These are phyloP conservation scores for Platyura marginata DNA, from an alignment of 1,140 invertebrate genomes.

Conservation along the genomic window DNA sequence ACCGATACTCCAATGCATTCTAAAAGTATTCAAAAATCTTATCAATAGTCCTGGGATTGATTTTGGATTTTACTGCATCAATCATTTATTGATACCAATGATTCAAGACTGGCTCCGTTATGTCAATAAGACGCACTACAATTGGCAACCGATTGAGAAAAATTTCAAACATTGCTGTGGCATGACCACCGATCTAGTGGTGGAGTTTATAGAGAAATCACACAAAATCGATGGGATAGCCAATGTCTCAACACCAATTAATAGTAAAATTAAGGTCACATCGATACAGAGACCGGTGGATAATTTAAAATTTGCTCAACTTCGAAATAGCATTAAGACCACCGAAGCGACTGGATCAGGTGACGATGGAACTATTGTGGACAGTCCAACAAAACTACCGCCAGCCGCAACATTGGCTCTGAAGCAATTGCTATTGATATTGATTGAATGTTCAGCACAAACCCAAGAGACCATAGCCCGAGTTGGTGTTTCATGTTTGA, in stretches of 20 bases:
- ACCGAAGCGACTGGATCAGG: slow-evolving; percentile 16
- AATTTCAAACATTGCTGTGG: slow-evolving; percentile 90
- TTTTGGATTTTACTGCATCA: slow-evolving; percentile 78
- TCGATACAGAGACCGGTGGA: slow-evolving; percentile 19
- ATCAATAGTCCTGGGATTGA: slow-evolving; percentile 57
- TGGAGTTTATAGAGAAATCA: slow-evolving; percentile 43
- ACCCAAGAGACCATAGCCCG: slow-evolving; percentile 72
- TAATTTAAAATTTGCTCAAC: slow-evolving; percentile 19
- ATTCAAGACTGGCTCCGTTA: slow-evolving; percentile 78
- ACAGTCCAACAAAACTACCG: slow-evolving; percentile 21
- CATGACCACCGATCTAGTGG: slow-evolving; percentile 75
- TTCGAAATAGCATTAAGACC: slow-evolving; percentile 22
- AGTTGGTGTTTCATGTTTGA: slow-evolving; percentile 80
- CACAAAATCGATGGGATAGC: slow-evolving; percentile 11
- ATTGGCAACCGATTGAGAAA: slow-evolving; percentile 49
- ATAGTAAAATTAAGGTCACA: slow-evolving; percentile 10
- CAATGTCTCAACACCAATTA: slow-evolving; percentile 9
- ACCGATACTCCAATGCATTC: slow-evolving; percentile 67
- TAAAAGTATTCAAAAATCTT: slow-evolving; percentile 60
- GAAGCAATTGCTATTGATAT: slow-evolving; percentile 68
- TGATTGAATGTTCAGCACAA: slow-evolving; percentile 80
- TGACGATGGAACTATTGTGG: slow-evolving; percentile 20
- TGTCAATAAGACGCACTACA: slow-evolving; percentile 41
- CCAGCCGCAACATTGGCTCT: slow-evolving; percentile 55
- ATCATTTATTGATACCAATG: slow-evolving; percentile 72